phyloP scores from a whole-genome alignment of 2,113 vertebrate species.

The Tenrec ecaudatus region DNA sequence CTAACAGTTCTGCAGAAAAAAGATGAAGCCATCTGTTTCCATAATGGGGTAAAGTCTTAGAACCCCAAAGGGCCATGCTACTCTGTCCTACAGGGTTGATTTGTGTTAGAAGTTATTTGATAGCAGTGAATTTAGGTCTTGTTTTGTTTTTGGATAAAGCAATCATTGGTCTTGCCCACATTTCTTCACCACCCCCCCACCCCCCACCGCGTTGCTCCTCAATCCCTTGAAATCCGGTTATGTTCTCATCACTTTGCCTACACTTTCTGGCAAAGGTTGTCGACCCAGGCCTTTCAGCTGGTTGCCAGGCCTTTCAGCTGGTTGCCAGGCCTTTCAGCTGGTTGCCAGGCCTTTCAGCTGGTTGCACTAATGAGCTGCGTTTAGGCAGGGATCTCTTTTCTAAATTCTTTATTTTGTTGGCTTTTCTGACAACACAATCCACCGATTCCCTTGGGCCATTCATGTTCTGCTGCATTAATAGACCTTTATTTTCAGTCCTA shows the following conservation, averaged over 20 bases:
- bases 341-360: neutral
- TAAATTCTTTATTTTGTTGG: neutral
- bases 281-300: neutral
- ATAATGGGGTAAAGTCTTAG: no score
- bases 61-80: no score
- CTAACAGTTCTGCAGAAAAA: no score
- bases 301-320: no score
- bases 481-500: no score
- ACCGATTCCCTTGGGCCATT: neutral
- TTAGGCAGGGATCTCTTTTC: neutral
- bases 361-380: neutral
- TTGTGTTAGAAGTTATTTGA: no score
- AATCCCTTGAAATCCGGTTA: neutral
- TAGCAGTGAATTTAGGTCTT: no score
- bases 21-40: no score
- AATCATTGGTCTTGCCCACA: neutral
- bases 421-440: neutral
- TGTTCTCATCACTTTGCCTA: neutral
- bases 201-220: neutral
- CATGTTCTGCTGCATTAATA: neutral
- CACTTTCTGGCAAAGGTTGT: neutral
- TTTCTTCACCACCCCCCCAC: neutral
- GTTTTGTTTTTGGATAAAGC: neutral
- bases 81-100: no score
- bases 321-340: no score